phyloP scores from a whole-genome alignment of 2,797 vertebrate genomes.

The Myiothlypis chrysogaster region DNA sequence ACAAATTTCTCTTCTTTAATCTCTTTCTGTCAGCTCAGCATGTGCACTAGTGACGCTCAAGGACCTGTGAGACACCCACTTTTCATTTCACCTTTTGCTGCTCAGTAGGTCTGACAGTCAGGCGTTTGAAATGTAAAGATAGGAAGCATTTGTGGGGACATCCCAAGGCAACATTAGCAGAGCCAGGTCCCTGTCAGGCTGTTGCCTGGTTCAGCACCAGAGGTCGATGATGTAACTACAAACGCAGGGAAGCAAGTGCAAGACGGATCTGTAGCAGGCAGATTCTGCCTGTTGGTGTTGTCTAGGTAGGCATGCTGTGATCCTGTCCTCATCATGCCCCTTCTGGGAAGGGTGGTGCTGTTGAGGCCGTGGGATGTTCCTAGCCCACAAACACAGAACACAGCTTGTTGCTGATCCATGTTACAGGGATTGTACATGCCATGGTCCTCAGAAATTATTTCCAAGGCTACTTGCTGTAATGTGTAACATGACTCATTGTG shows the following conservation, averaged over 20 bases:
- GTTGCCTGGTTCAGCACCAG: neutral
- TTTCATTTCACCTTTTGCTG: neutral
- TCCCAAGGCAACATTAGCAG: neutral
- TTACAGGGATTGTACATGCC: neutral
- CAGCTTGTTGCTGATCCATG: neutral
- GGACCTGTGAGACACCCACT: neutral
- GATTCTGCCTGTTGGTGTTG: neutral
- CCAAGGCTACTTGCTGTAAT: neutral
- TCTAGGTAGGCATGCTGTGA: neutral
- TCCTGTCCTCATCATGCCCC: neutral
- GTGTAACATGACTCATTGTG: fast-evolving
- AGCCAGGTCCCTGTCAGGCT: neutral
- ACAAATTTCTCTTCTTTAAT: neutral
- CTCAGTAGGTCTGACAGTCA: neutral
- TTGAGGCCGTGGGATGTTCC: neutral
- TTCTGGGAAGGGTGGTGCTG: neutral
- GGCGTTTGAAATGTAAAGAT: neutral
- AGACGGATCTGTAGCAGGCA: neutral
- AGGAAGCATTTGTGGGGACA: neutral
- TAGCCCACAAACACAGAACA: neutral
- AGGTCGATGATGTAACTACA: fast-evolving
- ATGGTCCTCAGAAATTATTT: neutral
- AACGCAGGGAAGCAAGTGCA: neutral
- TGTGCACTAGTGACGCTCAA: neutral
- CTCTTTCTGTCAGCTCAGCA: neutral